Evolutionary conservation across 2,888 invertebrate species (phyloP).

Genomic region (Drosophila pseudotalamancana): DNA sequence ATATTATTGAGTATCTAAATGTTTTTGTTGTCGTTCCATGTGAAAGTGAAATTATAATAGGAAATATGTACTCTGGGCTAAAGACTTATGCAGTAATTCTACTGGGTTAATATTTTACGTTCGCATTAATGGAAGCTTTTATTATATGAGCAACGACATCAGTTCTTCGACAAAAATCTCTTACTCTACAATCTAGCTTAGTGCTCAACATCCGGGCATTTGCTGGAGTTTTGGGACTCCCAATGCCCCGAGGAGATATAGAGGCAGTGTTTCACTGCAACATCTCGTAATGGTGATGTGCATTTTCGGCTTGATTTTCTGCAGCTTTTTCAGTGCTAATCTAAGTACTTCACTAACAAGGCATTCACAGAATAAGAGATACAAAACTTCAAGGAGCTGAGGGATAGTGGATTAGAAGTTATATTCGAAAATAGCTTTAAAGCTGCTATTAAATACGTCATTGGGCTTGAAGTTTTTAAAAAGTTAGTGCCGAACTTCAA

Average conservation of each 20-base stretch:
- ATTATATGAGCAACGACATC: not conserved
- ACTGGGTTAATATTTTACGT: slow-evolving; percentile 29
- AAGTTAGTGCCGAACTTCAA: slow-evolving; percentile 2
- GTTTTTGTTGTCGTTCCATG: slow-evolving; percentile 39
- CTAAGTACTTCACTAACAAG: slow-evolving; percentile 42
- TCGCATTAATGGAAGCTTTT: slow-evolving; percentile 28
- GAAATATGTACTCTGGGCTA: slow-evolving; percentile 21
- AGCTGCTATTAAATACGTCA: rapidly evolving
- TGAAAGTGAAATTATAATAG: slow-evolving; percentile 10
- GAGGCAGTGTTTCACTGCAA: slow-evolving; percentile 20
- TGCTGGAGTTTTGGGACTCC: slow-evolving; percentile 36
- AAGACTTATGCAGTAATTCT: slow-evolving; percentile 8
- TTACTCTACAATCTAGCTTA: not conserved
- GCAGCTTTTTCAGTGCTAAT: slow-evolving; percentile 41
- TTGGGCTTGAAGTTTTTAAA: not conserved
- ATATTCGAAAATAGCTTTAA: not conserved
- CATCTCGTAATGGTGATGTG: slow-evolving; percentile 40
- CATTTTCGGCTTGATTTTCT: slow-evolving; percentile 37
- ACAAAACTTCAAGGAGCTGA: slow-evolving; percentile 20
- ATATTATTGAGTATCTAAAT: not conserved
- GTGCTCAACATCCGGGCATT: slow-evolving; percentile 32
- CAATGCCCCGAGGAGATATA: slow-evolving; percentile 4
- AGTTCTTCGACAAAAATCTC: not conserved
- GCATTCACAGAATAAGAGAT: slow-evolving; percentile 4
- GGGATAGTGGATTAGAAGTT: slow-evolving; percentile 12